A percentile compares a stretch with the other conserved stretches of the same genome.
phyloP scores from a whole-genome alignment of 2,888 invertebrate species.

The Lasioglossum lativentre region DNA sequence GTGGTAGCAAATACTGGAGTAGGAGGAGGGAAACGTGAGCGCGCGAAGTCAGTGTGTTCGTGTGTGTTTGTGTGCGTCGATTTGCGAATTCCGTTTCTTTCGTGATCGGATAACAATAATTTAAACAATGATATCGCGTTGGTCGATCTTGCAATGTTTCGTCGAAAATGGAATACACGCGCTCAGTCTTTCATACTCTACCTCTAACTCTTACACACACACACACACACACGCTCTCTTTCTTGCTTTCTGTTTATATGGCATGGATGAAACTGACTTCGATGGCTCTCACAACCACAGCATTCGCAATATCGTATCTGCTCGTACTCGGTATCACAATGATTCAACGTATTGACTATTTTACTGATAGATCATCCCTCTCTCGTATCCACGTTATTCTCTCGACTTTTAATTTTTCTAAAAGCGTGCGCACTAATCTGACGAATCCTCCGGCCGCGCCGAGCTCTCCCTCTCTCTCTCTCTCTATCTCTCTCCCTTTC shows the following conservation, averaged over 20 bases:
- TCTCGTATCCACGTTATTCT: not conserved
- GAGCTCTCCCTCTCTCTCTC: not conserved
- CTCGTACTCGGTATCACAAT: slow-evolving; percentile 69
- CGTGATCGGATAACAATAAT: not conserved
- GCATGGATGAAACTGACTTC: slow-evolving; percentile 39
- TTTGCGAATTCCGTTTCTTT: slow-evolving; percentile 3
- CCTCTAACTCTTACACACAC: not conserved
- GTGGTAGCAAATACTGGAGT: slow-evolving; percentile 34
- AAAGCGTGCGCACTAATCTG: slow-evolving; percentile 19
- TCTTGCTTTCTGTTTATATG: not conserved
- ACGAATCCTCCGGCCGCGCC: slow-evolving; percentile 13
- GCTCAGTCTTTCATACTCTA: slow-evolving; percentile 1
- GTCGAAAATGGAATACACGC: not conserved
- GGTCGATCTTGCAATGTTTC: slow-evolving; percentile 11
- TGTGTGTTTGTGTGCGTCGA: not conserved
- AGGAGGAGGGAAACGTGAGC: slow-evolving; percentile 34
- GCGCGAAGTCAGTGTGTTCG: slow-evolving; percentile 29
- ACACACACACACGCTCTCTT: not conserved
- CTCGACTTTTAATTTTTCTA: slow-evolving; percentile 20
- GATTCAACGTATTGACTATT: slow-evolving; percentile 74
- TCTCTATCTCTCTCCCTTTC: not conserved
- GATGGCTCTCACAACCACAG: slow-evolving; percentile 64
- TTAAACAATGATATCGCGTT: slow-evolving; percentile 33
- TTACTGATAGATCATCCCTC: slow-evolving; percentile 55
- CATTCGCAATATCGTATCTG: slow-evolving; percentile 50